A percentile compares a stretch with the other conserved stretches of the same genome.
phyloP scores from a whole-genome alignment of 2,113 vertebrate genomes.

The Bothrops jararaca region DNA sequence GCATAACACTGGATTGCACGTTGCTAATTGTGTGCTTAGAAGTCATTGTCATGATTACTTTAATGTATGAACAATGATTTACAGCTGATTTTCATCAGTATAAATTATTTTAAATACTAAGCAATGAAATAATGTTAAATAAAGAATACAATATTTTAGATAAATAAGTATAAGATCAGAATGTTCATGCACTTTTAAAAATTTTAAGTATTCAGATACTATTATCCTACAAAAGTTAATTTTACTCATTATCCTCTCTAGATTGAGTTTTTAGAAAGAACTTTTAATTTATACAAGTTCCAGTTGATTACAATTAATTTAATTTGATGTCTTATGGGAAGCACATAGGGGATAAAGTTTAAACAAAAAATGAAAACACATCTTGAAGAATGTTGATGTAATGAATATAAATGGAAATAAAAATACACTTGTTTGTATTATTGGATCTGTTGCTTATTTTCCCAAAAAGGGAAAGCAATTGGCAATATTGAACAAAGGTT shows the following conservation, averaged over 20 bases:
- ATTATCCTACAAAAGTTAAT: not conserved
- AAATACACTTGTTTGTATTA: not conserved
- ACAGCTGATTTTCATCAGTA: not conserved
- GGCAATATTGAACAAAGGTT: not conserved
- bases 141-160: not conserved
- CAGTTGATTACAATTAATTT: not conserved
- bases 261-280: not conserved
- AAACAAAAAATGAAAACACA: not conserved
- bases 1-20: not conserved
- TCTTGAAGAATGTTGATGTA: not conserved
- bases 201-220: not conserved
- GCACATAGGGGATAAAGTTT: not conserved
- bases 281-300: not conserved
- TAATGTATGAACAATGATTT: not conserved
- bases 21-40: not conserved
- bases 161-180: not conserved
- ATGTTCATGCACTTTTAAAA: not conserved
- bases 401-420: not conserved
- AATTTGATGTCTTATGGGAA: not conserved
- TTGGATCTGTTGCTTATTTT: not conserved
- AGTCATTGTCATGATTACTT: constrained; percentile 5
- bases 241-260: not conserved
- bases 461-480: not conserved
- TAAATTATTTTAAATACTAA: not conserved
- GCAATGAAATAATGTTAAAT: not conserved